These are phyloP conservation scores for Crocuta crocuta DNA, from an alignment of 2,113 vertebrate genomes.

Conservation along the genomic window DNA sequence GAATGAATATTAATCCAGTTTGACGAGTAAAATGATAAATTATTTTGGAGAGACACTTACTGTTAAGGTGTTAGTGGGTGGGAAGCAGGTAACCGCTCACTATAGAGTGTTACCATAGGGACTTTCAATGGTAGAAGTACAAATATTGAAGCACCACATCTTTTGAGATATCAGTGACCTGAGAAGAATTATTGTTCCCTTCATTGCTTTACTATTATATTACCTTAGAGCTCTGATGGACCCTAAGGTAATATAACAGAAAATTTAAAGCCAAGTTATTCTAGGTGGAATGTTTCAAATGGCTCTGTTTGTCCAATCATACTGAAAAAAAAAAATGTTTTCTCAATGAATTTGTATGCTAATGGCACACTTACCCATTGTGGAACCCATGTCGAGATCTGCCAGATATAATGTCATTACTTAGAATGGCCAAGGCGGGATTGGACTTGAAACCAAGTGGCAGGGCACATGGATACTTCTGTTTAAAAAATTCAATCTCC, in stretches of 20 bases:
- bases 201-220: neutral
- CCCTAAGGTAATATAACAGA: neutral
- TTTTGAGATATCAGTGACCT: neutral
- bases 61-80: neutral
- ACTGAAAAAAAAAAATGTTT: neutral
- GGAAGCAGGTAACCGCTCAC: neutral
- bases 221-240: neutral
- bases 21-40: neutral
- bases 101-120: neutral
- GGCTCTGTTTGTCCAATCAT: neutral
- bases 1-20: neutral
- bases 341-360: neutral
- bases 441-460: neutral
- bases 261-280: conserved; percentile 45
- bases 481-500: neutral
- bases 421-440: neutral
- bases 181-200: neutral
- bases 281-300: neutral
- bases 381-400: neutral
- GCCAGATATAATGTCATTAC: neutral
- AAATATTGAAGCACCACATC: neutral
- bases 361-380: neutral
- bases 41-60: neutral
- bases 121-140: neutral
- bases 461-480: neutral